Base-by-base conservation (phyloP, 2,797 vertebrate species). In the Periophthalmus magnuspinnatus region DNA sequence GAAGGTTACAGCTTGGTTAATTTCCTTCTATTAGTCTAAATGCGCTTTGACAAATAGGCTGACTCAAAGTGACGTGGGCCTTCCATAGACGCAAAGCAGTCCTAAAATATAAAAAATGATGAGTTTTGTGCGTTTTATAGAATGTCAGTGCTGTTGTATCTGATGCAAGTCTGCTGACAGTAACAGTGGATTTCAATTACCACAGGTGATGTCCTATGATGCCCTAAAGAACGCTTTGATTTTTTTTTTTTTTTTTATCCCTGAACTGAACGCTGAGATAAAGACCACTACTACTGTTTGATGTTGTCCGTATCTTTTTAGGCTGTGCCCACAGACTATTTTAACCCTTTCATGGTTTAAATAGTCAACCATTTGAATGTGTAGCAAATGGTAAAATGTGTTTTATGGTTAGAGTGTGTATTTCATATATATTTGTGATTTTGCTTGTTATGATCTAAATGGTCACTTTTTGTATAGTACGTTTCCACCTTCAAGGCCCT, bases 251-350 rank as follows among this genome's bases (percentile, higher is more conserved):
- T 52, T 16, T 77, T 77, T 50, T 47, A 63, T 28, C 58, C 57
- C 50, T 62, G 61, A 70, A 14, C 48, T 71, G 59, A 73, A 79
- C 57, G 47, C 47, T 59, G 74, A 77, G 13, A 80, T 80, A 68
- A 67, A 79, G 75, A 76, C 72, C 68, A 85, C 55, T 73, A 68
- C 73, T 76, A 63, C 60, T 65, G 76, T 92, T 89, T 89, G 82
- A 88, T 84, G 84, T 84, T 78, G 68, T 68, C 70, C 70, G 67
- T 54, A 78, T 85, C 81, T 70, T 59, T 71, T 52, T 58, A 28
- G n/a, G 60, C 41, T 41, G 28, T 81, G 58, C 79, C 75, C 70
- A 77, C 58, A 61, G 72, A 76, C n/a, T n/a, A n/a, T n/a, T n/a
- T n/a, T n/a, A n/a, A n/a, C n/a, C n/a, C n/a, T n/a, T 75, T 73